These are phyloP conservation scores for Rhineura floridana DNA, from an alignment of 2,113 vertebrate species.

Conservation along the genomic window DNA sequence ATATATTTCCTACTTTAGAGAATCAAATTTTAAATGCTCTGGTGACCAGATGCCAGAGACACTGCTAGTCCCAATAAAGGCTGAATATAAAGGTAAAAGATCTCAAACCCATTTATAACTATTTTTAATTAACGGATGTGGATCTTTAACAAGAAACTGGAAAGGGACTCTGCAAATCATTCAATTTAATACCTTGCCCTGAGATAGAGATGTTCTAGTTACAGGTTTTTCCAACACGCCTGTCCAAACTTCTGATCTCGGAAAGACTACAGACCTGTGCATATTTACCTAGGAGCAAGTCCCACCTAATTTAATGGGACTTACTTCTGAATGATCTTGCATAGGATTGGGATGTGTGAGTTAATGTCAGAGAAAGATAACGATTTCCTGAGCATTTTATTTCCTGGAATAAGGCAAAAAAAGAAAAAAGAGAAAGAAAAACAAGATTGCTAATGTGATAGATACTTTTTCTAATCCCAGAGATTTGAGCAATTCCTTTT, in stretches of 20 bases:
- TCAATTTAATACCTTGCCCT: background rate
- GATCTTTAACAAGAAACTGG: background rate
- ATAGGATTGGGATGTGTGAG: background rate
- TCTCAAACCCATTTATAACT: background rate
- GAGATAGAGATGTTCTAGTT: background rate
- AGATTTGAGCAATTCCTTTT: constrained; percentile 84
- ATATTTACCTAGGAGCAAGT: background rate
- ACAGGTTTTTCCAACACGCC: background rate
- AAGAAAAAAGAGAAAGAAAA: no score
- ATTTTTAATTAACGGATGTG: background rate
- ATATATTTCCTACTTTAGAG: background rate
- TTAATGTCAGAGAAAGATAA: background rate
- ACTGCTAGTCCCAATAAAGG: background rate
- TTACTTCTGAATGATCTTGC: background rate
- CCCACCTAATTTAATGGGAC: background rate
- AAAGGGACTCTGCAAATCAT: background rate
- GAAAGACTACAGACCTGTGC: background rate
- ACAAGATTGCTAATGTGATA: background rate
- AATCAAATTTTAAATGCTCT: background rate
- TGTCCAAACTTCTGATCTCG: background rate
- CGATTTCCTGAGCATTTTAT: background rate
- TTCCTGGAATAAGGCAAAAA: background rate
- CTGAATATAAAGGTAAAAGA: background rate
- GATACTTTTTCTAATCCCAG: constrained; percentile 90
- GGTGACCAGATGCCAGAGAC: background rate